Evolutionary conservation across 2,888 invertebrate species (phyloP), one percentile per base, ranked within the genome.

Genomic region (Cephus rjabovi): DNA sequence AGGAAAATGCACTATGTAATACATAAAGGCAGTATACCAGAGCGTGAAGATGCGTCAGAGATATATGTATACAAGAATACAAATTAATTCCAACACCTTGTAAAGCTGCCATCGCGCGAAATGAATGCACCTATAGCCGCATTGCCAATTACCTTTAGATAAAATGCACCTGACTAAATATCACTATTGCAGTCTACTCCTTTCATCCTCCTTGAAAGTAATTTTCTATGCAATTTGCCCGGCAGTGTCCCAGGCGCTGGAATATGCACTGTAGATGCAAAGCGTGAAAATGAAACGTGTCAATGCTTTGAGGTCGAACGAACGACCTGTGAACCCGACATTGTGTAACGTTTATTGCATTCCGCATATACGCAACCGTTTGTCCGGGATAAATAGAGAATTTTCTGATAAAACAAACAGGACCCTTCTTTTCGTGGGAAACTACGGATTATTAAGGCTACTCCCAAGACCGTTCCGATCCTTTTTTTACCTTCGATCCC

Each of bases 341-440:
- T 69, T 71, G 71, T 69, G 78, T 79, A 81, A 71, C 81, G 76
- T 84, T 81, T 81, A 84, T 82, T 81, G 81, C 76, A 56, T 73
- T 75, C 74, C 73, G 15, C 34, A 69, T 79, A 77, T 75, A 69
- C 71, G 77, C 75, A 75, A 71, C 73, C 69, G 69, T 74, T 34
- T 77, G 37, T 75, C 69, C 69, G 34, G 74, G 77, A 75, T 70
- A 79, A 81, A 78, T 77, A n/a, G 69, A 78, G 77, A 2, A 23
- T 56, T 56, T 56, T 23, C 56, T 23, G 56, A 56, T 56, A 56
- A 56, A 23, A 23, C 9, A 56, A 56, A 56, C 23, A 23, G 56
- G 40, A 23, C 6, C 56, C 56, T 6, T 23, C 23, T 40, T 56
- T 9, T 9, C 56, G 23, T 56, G 23, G 56, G 23, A 56, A 56